Evolutionary conservation across 2,888 invertebrate genomes (phyloP).

Genomic region (Automeris io): DNA sequence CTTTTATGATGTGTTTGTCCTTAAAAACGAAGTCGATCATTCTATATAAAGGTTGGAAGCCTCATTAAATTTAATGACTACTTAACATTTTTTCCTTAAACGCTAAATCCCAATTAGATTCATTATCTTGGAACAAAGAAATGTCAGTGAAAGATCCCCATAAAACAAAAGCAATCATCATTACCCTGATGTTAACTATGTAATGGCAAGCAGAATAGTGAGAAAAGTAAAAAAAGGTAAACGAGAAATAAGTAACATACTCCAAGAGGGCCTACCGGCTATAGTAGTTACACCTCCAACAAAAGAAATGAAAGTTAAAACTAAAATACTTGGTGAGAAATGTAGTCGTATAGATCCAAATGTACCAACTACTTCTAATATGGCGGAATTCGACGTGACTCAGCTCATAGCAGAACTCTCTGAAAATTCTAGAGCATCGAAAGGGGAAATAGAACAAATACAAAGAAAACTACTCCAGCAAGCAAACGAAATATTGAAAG

Average conservation of each 20-base stretch:
- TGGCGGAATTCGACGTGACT: constrained; percentile 60
- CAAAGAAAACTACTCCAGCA: constrained; percentile 62
- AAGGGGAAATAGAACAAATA: constrained; percentile 64
- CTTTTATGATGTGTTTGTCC: no score
- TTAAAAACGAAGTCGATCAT: constrained; percentile 5
- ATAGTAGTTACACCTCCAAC: constrained; percentile 58
- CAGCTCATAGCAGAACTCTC: constrained; percentile 65
- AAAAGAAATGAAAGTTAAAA: constrained; percentile 59
- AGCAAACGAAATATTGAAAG: constrained; percentile 69
- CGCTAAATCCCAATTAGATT: constrained; percentile 8
- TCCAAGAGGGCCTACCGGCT: constrained; percentile 40
- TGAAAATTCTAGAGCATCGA: constrained; percentile 62
- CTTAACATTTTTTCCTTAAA: constrained; percentile 12
- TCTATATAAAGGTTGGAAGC: constrained; percentile 25
- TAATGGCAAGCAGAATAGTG: constrained; percentile 83
- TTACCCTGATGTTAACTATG: constrained; percentile 64
- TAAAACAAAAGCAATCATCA: constrained; percentile 45
- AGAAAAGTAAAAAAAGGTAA: constrained; percentile 84
- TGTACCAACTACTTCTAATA: constrained; percentile 33
- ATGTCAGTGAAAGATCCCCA: constrained; percentile 16
- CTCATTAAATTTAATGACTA: constrained; percentile 27
- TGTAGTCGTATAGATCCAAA: constrained; percentile 28
- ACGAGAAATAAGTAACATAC: constrained; percentile 41
- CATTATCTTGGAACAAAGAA: constrained; percentile 12
- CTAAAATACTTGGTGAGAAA: constrained; percentile 28